Percentiles rank a stretch among this genome's conserved stretches.
Conservation (phyloP, 2,888 invertebrate genomes). For the Drosophila niveifrons region DNA sequence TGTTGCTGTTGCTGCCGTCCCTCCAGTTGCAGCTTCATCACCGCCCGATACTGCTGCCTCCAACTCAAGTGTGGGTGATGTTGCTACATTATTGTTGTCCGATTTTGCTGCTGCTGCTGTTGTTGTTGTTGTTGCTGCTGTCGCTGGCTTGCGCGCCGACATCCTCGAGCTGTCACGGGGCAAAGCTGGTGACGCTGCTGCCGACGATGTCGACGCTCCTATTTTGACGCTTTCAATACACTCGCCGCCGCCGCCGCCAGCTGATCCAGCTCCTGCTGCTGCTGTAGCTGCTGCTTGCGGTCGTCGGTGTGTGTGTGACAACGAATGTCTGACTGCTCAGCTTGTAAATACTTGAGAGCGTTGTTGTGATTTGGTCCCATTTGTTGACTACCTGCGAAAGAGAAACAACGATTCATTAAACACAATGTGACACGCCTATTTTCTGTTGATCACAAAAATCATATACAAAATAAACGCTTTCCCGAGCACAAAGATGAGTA, state of each 20-base stretch:
- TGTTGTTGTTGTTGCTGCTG: constrained; percentile 25
- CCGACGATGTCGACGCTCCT: constrained; percentile 75
- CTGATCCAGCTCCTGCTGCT: constrained; percentile 32
- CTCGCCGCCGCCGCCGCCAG: constrained; percentile 29
- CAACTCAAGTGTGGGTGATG: constrained; percentile 36
- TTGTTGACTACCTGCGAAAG: constrained; percentile 60
- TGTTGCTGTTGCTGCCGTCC: constrained; percentile 11
- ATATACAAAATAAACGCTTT: too few relatives aligned
- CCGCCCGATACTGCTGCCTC: constrained; percentile 16
- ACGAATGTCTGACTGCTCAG: constrained; percentile 46
- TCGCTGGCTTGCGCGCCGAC: constrained; percentile 66
- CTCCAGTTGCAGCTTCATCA: constrained; percentile 2
- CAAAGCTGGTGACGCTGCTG: constrained; percentile 61
- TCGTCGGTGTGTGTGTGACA: constrained; percentile 25
- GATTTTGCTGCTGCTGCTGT: constrained; percentile 23
- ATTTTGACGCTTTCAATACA: constrained; percentile 54
- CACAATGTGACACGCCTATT: neutral
- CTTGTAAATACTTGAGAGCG: constrained; percentile 60
- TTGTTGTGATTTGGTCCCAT: constrained; percentile 72
- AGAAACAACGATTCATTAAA: neutral
- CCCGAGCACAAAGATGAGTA: too few relatives aligned
- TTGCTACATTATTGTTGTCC: constrained; percentile 36
- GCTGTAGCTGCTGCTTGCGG: constrained; percentile 23
- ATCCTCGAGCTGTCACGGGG: constrained; percentile 66
- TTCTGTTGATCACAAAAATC: too few relatives aligned